These are phyloP conservation scores for Spinus olivaceus DNA, from an alignment of 2,797 vertebrate genomes.

Conservation along the genomic window DNA sequence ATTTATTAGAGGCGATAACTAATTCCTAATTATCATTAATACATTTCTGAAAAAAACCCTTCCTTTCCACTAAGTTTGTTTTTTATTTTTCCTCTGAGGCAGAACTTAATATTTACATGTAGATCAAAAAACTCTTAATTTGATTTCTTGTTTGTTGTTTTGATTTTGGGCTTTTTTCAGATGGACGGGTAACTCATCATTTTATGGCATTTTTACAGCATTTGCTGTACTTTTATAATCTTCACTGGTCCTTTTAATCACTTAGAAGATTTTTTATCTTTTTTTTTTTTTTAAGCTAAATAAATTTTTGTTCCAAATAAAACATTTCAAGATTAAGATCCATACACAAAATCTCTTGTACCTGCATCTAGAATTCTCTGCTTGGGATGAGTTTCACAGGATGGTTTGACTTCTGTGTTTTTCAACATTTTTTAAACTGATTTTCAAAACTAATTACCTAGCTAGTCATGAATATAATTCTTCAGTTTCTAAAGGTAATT, in stretches of 20 bases:
- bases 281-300: background rate
- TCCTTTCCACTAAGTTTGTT: slow-evolving; percentile 41
- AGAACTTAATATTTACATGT: slow-evolving; percentile 28
- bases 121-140: slow-evolving; percentile 51
- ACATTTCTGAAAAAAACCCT: slow-evolving; percentile 42
- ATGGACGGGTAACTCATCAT: background rate
- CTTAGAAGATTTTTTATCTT: background rate
- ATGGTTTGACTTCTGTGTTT: background rate
- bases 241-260: background rate
- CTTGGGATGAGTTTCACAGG: background rate
- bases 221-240: slow-evolving; percentile 22
- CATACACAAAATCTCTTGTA: background rate
- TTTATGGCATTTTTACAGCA: slow-evolving; percentile 6
- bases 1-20: slow-evolving; percentile 31
- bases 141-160: background rate
- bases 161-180: background rate
- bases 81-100: slow-evolving; percentile 40
- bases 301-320: background rate
- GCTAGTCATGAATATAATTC: background rate
- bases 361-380: background rate
- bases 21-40: slow-evolving; percentile 48
- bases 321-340: background rate
- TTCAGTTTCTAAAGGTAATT: background rate
- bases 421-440: background rate
- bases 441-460: background rate